Percentiles rank a stretch among this genome's conserved stretches.
Conservation (phyloP, 2,888 invertebrate genomes). For the Dicyrtomina minuta region DNA sequence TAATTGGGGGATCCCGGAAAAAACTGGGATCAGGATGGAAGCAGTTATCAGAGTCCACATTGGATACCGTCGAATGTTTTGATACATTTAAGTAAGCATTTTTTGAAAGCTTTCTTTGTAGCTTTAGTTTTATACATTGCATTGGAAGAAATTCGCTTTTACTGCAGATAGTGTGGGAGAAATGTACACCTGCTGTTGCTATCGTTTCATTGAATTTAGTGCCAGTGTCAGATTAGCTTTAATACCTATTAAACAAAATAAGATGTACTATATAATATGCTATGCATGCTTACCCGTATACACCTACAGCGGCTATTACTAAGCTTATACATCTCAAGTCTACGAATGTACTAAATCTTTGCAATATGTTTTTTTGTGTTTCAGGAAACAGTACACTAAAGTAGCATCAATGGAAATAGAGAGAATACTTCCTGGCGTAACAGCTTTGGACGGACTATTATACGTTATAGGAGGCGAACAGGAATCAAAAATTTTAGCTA, state of each 20-base stretch:
- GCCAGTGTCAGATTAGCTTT: no score
- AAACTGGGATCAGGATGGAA: conserved; percentile 73
- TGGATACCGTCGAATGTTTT: conserved; percentile 79
- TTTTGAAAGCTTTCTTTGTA: background rate
- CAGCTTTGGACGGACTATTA: conserved; percentile 78
- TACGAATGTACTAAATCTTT: background rate
- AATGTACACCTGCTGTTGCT: no score
- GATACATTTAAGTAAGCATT: conserved; percentile 65
- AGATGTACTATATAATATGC: no score
- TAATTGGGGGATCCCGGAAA: conserved; percentile 84
- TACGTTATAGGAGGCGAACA: conserved; percentile 91
- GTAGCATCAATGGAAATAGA: conserved; percentile 79
- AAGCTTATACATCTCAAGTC: no score
- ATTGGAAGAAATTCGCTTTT: no score
- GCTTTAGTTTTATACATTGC: background rate
- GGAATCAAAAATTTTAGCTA: conserved; percentile 82
- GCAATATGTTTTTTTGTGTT: no score
- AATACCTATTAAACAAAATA: conserved; percentile 2
- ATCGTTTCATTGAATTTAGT: no score
- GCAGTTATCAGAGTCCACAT: conserved; percentile 74
- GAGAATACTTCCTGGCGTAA: conserved; percentile 83
- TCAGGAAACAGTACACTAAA: conserved; percentile 73
- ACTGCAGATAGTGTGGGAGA: no score
- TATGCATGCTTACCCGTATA: no score
- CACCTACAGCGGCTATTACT: no score